Percentiles rank a stretch among this genome's conserved stretches.
Conservation (phyloP, 35 echinoderm and acorn worm genomes). For the Hemicentrotus pulcherrimus region DNA sequence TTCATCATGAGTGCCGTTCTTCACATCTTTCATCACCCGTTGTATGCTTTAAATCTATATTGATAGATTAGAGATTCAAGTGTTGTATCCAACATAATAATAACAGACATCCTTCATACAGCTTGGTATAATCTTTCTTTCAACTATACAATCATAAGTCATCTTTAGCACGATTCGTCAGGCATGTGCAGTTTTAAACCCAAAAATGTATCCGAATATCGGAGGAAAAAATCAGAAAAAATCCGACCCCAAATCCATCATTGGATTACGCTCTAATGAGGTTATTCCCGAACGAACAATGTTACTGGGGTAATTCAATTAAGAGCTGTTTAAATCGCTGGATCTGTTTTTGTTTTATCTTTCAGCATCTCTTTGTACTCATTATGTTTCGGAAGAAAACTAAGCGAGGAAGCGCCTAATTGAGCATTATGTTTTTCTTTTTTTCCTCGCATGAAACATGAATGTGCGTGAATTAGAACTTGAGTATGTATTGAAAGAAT, state of each 20-base stretch:
- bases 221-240: background rate
- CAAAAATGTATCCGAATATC: background rate
- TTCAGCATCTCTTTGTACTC: background rate
- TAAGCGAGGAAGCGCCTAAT: conserved; percentile 37
- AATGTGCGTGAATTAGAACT: background rate
- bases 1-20: no score
- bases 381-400: background rate
- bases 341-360: conserved; percentile 5
- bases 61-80: no score
- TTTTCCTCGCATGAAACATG: background rate
- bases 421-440: background rate
- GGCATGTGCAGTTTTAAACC: background rate
- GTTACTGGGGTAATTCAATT: background rate
- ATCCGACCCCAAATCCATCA: background rate
- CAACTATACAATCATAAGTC: background rate
- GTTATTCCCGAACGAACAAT: background rate
- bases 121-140: background rate
- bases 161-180: background rate
- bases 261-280: conserved; percentile 18
- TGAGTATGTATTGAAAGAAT: conserved; percentile 2
- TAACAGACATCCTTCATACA: no score
- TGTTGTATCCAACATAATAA: no score
- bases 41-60: no score
- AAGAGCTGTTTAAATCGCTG: background rate
- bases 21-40: no score